Percentiles rank a stretch among this genome's conserved stretches.
These are phyloP conservation scores for Bombus fervidus DNA, from an alignment of 1,140 invertebrate species.

Conservation along the genomic window DNA sequence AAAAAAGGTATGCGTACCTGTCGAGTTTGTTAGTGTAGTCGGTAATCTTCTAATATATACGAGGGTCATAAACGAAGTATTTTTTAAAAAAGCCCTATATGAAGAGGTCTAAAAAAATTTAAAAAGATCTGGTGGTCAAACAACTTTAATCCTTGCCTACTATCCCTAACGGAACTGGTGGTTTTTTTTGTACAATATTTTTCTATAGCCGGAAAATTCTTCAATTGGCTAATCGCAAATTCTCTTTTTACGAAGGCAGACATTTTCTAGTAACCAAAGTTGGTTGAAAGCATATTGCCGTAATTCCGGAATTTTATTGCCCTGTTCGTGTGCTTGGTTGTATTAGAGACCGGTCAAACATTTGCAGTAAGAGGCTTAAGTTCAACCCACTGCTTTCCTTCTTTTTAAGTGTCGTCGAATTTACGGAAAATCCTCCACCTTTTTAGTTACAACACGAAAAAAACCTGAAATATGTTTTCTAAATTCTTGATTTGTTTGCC, in stretches of 20 bases:
- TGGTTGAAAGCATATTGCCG: slow-evolving; percentile 38
- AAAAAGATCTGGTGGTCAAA: not conserved
- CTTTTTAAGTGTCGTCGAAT: not conserved
- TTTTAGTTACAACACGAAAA: not conserved
- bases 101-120: no score
- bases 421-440: slow-evolving; percentile 2
- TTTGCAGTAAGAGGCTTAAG: slow-evolving; percentile 12
- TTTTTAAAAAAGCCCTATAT: not conserved
- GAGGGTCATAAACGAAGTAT: slow-evolving; percentile 11
- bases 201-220: not conserved
- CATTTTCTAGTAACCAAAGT: slow-evolving; percentile 15
- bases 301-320: slow-evolving; percentile 51
- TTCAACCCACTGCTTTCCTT: not conserved
- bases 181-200: slow-evolving; percentile 63
- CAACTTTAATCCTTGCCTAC: slow-evolving; percentile 69
- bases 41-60: not conserved
- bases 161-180: slow-evolving; percentile 70
- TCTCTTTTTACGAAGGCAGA: slow-evolving; percentile 53
- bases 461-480: not conserved
- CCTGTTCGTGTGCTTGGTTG: not conserved
- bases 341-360: not conserved
- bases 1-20: not conserved
- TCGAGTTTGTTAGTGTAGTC: not conserved
- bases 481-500: not conserved
- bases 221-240: not conserved